phyloP scores from a whole-genome alignment of 2,888 invertebrate species.

The Mactromeris polynyma region DNA sequence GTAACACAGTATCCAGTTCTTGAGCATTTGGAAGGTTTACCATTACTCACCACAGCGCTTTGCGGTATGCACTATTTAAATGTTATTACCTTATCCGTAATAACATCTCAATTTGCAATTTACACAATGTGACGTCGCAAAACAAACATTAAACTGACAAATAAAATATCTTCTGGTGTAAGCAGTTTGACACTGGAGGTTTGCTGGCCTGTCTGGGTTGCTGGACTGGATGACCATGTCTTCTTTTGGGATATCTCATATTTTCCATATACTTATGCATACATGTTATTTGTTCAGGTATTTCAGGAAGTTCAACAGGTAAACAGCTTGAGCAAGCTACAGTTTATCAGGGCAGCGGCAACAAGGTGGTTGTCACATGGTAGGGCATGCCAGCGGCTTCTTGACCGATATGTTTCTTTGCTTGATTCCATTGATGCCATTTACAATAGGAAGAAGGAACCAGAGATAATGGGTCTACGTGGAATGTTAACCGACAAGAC shows the following conservation, averaged over 20 bases:
- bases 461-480: conserved; percentile 1
- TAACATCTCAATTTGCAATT: neutral
- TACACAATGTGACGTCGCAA: too few species aligned
- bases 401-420: neutral
- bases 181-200: too few species aligned
- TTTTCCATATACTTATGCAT: neutral
- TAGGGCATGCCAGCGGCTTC: neutral
- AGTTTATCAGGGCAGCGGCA: neutral
- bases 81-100: neutral
- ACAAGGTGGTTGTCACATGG: conserved; percentile 24
- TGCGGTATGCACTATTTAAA: conserved; percentile 8
- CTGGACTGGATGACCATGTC: neutral
- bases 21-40: conserved; percentile 31
- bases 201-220: neutral
- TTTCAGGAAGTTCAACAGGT: neutral
- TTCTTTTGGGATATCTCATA: neutral
- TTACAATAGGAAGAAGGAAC: conserved; percentile 9
- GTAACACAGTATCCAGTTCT: conserved; percentile 29
- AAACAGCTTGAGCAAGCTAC: neutral
- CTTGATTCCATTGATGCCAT: too few species aligned
- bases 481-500: conserved; percentile 3
- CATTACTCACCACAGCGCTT: conserved; percentile 45
- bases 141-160: neutral
- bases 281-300: neutral
- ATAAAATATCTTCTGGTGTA: too few species aligned